Evolutionary conservation across 2,888 invertebrate species (phyloP).

Genomic region (Drosophila recens): DNA sequence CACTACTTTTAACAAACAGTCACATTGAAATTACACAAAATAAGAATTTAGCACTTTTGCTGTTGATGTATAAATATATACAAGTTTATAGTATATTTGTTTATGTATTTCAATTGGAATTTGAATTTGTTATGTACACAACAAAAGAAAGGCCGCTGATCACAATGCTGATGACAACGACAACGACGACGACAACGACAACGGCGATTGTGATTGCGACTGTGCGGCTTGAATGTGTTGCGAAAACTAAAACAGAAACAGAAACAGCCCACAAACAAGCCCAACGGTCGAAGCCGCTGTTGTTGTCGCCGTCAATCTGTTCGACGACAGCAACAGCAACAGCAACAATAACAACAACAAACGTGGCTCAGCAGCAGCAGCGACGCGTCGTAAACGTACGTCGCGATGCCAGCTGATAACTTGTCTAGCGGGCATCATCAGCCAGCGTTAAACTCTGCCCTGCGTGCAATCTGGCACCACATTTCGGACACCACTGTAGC

Average conservation of each 20-base stretch:
- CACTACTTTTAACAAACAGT: constrained; percentile 27
- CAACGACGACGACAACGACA: constrained; percentile 6
- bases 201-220: constrained; percentile 48
- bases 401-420: constrained; percentile 42
- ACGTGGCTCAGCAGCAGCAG: constrained; percentile 61
- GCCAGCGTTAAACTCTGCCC: not conserved
- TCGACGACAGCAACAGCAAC: constrained; percentile 26
- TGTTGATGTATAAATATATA: not conserved
- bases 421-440: constrained; percentile 32
- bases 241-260: constrained; percentile 73
- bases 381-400: constrained; percentile 9
- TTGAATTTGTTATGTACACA: constrained; percentile 36
- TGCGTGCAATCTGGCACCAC: constrained; percentile 25
- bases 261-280: constrained; percentile 57
- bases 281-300: constrained; percentile 54
- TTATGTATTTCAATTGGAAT: constrained; percentile 24
- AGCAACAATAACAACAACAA: constrained; percentile 39
- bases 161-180: constrained; percentile 8
- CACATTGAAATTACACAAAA: constrained; percentile 19
- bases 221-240: constrained; percentile 76
- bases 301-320: constrained; percentile 42
- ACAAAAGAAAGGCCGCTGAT: constrained; percentile 37
- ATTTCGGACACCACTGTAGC: constrained; percentile 45
- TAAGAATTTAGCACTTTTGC: constrained; percentile 32
- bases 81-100: not conserved